Evolutionary conservation across 2,888 invertebrate genomes (phyloP).

Genomic region (Ommatoiulus sabulosus): DNA sequence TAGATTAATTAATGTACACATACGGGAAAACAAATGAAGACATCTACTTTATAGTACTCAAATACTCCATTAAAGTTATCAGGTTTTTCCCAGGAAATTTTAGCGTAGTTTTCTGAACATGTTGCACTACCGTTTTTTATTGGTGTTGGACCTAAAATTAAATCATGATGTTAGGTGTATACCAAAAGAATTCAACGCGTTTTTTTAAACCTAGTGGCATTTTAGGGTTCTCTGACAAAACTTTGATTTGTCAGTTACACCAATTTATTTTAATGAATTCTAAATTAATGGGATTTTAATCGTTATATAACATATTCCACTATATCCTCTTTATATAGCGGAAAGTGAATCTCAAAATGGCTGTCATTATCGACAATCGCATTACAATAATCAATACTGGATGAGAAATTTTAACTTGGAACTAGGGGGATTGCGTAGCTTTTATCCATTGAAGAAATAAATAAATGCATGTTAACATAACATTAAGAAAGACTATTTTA

Average conservation of each 20-base stretch:
- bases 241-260: background rate
- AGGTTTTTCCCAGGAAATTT: background rate
- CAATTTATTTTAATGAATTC: background rate
- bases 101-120: background rate
- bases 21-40: background rate
- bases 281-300: no score
- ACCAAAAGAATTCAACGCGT: background rate
- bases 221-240: no score
- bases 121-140: background rate
- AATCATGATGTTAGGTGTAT: background rate
- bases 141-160: background rate
- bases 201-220: no score
- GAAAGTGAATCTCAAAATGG: no score
- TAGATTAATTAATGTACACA: background rate
- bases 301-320: background rate
- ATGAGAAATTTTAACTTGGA: no score
- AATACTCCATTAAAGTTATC: background rate
- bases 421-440: no score
- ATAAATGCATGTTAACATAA: no score
- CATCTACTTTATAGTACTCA: background rate
- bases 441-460: no score
- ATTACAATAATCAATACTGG: no score
- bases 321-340: no score
- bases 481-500: no score
- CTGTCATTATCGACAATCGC: no score